phyloP scores from a whole-genome alignment of 1,140 invertebrate species.

The Leptopilina boulardi region DNA sequence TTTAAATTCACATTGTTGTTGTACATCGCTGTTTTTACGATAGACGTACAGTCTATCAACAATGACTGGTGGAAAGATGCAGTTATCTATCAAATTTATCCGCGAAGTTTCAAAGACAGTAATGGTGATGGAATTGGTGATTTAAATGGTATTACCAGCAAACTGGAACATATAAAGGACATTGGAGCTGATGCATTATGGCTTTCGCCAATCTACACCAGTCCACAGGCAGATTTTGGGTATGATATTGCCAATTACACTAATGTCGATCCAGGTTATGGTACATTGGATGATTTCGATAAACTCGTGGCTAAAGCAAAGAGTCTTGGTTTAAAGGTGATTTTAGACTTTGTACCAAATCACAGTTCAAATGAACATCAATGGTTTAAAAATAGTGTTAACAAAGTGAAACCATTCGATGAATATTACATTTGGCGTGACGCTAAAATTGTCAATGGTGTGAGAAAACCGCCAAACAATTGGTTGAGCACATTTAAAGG shows the following conservation, averaged over 20 bases:
- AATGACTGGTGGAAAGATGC: constrained; percentile 85
- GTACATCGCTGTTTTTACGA: neutral
- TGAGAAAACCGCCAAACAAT: constrained; percentile 60
- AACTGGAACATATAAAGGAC: constrained; percentile 60
- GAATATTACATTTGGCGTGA: constrained; percentile 84
- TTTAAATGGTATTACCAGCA: constrained; percentile 73
- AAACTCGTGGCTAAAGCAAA: constrained; percentile 65
- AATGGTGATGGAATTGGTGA: constrained; percentile 87
- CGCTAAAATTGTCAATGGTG: constrained; percentile 59
- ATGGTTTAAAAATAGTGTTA: constrained; percentile 82
- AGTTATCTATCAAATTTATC: constrained; percentile 87
- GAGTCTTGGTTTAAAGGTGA: constrained; percentile 76
- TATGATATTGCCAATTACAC: constrained; percentile 75
- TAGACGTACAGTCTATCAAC: neutral
- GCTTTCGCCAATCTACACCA: constrained; percentile 77
- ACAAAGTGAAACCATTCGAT: constrained; percentile 78
- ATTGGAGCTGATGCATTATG: constrained; percentile 74
- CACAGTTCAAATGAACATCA: neutral
- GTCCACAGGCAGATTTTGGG: constrained; percentile 76
- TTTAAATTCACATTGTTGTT: neutral
- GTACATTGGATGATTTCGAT: constrained; percentile 76
- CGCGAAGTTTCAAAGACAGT: constrained; percentile 82
- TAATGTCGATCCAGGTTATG: constrained; percentile 74
- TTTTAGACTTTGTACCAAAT: constrained; percentile 81
- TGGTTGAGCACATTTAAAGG: constrained; percentile 72